Evolutionary conservation across 2,888 invertebrate genomes (phyloP), one percentile per base, ranked within the genome.

Genomic region (Carcina quercana): DNA sequence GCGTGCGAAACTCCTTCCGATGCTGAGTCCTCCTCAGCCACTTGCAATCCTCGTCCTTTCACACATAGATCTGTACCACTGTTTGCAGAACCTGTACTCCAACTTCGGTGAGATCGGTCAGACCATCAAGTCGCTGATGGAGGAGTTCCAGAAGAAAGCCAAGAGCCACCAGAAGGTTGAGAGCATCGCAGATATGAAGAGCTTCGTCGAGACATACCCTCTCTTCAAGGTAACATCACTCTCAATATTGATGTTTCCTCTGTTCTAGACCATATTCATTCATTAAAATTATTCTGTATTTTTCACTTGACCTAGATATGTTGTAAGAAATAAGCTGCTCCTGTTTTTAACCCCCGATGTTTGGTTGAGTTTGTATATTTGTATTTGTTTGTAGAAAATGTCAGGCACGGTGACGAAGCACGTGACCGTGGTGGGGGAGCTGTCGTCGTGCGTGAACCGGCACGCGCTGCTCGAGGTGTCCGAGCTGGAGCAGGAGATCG

Each of bases 101-200:
- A 99, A 99, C 79, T 99, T 97, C 82, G 99, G 99, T 22, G 98
- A 99, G 85, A 98, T 99, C 57, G 98, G 98, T 0, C 93, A 95
- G 56, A 97, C 95, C 25, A 98, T 99, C 48, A 98, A 98, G 74
- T 89, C 92, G 13, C 80, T 99, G 33, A 98, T 99, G 94, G 98
- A 98, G 38, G 96, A 98, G 59, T 99, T 98, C 75, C 97, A 98
- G 74, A 91, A 89, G 53, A 96, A 97, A 71, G 95, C 97, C 2
- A 94, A 98, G 67, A 95, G 94, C 54, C 96, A 98, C 55, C 93
- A 97, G 66, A 97, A 97, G 84, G 94, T 99, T 2, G 98, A 99
- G 83, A 97, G 96, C 53, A 98, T 99, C 54, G 89, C 94, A 0
- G 99, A 99, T 67, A 98, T 99, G 98, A 99, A 99, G 85, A 92